Percentiles rank a stretch among this genome's conserved stretches.
These are phyloP conservation scores for Podotricha telesiphe DNA, from an alignment of 2,888 invertebrate species.

Conservation along the genomic window DNA sequence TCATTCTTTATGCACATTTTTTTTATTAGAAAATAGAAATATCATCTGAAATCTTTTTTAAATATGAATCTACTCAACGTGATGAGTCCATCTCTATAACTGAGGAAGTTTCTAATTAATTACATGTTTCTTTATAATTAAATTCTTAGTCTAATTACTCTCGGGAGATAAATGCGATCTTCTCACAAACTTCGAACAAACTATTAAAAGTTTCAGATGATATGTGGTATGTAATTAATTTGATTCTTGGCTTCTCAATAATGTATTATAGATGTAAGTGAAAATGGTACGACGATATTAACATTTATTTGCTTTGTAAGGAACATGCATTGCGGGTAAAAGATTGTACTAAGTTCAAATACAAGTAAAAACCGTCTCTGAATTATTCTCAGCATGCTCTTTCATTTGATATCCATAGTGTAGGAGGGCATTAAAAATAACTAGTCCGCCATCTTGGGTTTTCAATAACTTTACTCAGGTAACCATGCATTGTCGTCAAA, in stretches of 20 bases:
- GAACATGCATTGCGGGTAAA: no score
- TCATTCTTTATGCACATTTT: background rate
- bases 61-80: background rate
- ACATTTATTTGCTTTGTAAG: no score
- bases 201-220: slow-evolving; percentile 27
- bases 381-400: no score
- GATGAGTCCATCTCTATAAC: background rate
- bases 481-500: no score
- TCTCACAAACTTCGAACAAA: slow-evolving; percentile 25
- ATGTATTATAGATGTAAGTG: background rate
- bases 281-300: no score
- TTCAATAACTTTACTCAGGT: no score
- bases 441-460: no score
- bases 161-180: slow-evolving; percentile 23
- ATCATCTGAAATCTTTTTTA: background rate
- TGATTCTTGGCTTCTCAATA: slow-evolving; percentile 8
- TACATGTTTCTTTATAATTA: slow-evolving; percentile 19
- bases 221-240: slow-evolving; percentile 33
- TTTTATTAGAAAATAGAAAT: background rate
- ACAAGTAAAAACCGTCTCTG: no score
- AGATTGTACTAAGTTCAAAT: no score
- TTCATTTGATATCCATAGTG: no score
- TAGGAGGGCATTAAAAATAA: no score
- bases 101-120: slow-evolving; percentile 7
- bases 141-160: slow-evolving; percentile 25